These are phyloP conservation scores for Protobothrops mucrosquamatus DNA, from an alignment of 2,113 vertebrate species.

Conservation along the genomic window DNA sequence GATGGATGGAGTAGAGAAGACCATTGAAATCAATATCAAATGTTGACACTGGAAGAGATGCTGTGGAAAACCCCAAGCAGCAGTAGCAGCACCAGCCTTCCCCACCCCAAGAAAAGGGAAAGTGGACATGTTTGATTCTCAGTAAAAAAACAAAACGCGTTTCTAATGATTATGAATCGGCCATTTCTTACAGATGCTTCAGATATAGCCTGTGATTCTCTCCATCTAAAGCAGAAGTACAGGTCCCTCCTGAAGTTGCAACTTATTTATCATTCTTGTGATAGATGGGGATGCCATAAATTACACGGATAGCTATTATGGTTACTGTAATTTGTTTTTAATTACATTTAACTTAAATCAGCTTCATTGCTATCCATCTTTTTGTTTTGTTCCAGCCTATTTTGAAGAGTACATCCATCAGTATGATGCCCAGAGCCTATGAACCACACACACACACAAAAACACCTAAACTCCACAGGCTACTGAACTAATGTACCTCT, in stretches of 20 bases:
- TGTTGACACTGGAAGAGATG: not conserved
- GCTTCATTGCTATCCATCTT: not conserved
- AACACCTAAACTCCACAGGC: not conserved
- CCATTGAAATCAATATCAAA: not conserved
- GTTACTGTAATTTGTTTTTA: not conserved
- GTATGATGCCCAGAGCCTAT: not conserved
- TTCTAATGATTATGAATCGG: not conserved
- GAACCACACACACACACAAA: not conserved
- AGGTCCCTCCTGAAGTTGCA: not conserved
- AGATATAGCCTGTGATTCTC: not conserved
- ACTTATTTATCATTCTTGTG: not conserved
- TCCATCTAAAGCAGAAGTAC: not conserved
- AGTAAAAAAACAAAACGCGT: not conserved
- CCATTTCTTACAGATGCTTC: not conserved
- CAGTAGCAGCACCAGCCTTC: not conserved
- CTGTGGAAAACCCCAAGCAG: not conserved
- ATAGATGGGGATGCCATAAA: not conserved
- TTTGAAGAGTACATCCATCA: not conserved
- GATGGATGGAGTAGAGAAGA: not conserved
- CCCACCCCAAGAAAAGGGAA: not conserved
- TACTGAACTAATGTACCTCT: not conserved
- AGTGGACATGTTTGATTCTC: not conserved
- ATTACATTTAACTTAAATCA: not conserved
- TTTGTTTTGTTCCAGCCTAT: not conserved
- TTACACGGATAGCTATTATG: not conserved